A percentile compares a stretch with the other conserved stretches of the same genome.
phyloP scores from a whole-genome alignment of 2,113 vertebrate species.

The Colaptes auratus region DNA sequence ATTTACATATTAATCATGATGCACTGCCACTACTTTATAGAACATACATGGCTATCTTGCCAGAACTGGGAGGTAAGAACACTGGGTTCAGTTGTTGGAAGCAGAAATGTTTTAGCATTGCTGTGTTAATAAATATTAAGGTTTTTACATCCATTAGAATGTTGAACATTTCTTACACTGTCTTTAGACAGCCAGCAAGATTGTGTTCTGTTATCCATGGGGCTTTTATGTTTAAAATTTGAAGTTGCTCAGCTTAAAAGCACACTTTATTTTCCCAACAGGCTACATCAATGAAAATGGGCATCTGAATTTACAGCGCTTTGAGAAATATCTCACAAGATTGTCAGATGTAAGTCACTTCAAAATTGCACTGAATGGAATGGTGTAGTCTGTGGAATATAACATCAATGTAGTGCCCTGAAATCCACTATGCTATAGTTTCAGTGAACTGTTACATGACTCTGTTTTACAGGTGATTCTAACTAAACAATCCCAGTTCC shows the following conservation, averaged over 20 bases:
- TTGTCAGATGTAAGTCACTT: conserved; percentile 88
- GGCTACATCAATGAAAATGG: conserved; percentile 98
- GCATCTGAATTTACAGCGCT: conserved; percentile 90
- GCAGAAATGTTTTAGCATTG: not conserved
- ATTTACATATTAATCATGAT: conserved; percentile 98
- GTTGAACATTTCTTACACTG: not conserved
- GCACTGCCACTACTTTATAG: conserved; percentile 95
- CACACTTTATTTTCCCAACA: conserved; percentile 61
- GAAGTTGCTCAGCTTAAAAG: not conserved
- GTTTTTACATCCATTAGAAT: not conserved
- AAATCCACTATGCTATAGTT: not conserved
- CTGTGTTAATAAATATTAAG: not conserved
- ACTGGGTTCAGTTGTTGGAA: not conserved
- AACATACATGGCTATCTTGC: conserved; percentile 91
- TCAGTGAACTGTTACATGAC: not conserved
- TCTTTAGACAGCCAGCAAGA: not conserved
- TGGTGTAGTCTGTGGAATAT: not conserved
- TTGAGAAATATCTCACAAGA: conserved; percentile 95
- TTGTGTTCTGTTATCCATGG: not conserved
- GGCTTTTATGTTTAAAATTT: not conserved
- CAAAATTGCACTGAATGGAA: not conserved
- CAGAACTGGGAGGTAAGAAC: conserved; percentile 88
- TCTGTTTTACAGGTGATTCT: not conserved
- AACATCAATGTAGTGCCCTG: not conserved
- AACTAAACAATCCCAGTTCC: no score